phyloP scores from a whole-genome alignment of 2,113 vertebrate genomes.

The Hippolais icterina region DNA sequence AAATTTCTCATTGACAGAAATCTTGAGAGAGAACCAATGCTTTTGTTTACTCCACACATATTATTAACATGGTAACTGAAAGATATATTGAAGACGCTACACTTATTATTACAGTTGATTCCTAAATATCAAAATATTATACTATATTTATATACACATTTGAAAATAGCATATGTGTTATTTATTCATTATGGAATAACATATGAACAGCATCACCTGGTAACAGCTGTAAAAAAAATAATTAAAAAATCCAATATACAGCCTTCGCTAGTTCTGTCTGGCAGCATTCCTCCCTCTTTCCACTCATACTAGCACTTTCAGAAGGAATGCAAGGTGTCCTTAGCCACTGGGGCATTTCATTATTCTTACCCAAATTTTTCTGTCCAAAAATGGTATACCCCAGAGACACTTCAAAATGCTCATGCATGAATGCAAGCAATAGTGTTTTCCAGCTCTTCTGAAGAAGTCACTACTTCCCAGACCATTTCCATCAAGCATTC shows the following conservation, averaged over 20 bases:
- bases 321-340: neutral
- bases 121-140: constrained; percentile 27
- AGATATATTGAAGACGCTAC: neutral
- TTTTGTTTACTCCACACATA: neutral
- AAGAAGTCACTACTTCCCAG: neutral
- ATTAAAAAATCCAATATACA: neutral
- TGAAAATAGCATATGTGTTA: constrained; percentile 15
- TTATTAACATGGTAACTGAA: neutral
- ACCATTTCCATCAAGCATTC: neutral
- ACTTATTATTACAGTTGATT: neutral
- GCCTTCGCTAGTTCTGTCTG: neutral
- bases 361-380: neutral
- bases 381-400: neutral
- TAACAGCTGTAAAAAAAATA: neutral
- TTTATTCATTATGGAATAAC: constrained; percentile 30
- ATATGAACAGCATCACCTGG: constrained; percentile 36
- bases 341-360: neutral
- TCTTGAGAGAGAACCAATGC: neutral
- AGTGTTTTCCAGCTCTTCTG: neutral
- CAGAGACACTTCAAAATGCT: neutral
- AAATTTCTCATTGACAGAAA: neutral
- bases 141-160: constrained; percentile 2
- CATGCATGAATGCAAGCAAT: neutral
- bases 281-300: neutral
- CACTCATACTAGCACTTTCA: neutral